These are phyloP conservation scores for Coreius guichenoti DNA, from an alignment of 2,797 vertebrate genomes.

Conservation along the genomic window DNA sequence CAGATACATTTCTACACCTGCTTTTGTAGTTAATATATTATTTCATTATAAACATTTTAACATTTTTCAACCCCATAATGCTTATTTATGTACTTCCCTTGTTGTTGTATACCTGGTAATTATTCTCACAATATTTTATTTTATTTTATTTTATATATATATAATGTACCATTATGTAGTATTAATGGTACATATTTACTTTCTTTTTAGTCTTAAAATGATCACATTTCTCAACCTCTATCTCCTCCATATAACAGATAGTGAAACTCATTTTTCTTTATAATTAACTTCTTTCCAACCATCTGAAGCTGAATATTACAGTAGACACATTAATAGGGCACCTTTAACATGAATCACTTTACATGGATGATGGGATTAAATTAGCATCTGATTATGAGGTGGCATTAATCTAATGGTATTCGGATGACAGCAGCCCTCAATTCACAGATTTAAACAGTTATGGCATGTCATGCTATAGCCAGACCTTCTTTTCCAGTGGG, in stretches of 20 bases:
- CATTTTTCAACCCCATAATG: neutral
- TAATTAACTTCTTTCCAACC: slow-evolving; percentile 80
- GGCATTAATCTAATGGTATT: slow-evolving; percentile 76
- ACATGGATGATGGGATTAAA: slow-evolving; percentile 77
- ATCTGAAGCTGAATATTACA: slow-evolving; percentile 78
- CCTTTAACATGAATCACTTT: slow-evolving; percentile 80
- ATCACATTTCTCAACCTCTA: slow-evolving; percentile 21
- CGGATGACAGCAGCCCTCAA: slow-evolving; percentile 76
- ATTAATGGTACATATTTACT: slow-evolving; percentile 9
- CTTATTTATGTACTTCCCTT: neutral
- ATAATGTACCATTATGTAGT: neutral
- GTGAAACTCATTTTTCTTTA: slow-evolving; percentile 56
- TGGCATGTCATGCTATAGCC: slow-evolving; percentile 62
- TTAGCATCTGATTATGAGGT: slow-evolving; percentile 77
- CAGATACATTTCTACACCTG: neutral
- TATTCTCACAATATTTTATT: neutral
- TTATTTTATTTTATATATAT: neutral
- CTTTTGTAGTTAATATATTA: neutral
- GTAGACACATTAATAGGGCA: slow-evolving; percentile 80
- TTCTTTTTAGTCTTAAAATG: neutral
- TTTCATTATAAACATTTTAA: neutral
- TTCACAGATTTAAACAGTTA: slow-evolving; percentile 67
- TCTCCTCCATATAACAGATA: slow-evolving; percentile 31
- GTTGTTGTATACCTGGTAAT: neutral
- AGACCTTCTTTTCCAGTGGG: slow-evolving; percentile 1